phyloP scores from a whole-genome alignment of 2,797 vertebrate species.

The Notamacropus eugenii region DNA sequence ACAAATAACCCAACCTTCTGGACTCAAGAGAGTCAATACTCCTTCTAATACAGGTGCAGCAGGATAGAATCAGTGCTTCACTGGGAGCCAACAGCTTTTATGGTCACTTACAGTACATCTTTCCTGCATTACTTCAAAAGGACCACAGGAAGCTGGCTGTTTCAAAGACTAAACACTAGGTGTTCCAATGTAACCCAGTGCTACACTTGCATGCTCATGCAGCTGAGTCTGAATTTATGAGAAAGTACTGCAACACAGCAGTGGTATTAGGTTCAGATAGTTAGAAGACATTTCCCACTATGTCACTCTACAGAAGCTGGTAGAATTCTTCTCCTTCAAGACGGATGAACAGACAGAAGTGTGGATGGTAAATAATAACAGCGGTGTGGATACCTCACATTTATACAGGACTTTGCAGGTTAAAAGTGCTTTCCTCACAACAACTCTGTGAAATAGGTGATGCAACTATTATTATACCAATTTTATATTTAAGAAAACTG shows the following conservation, averaged over 20 bases:
- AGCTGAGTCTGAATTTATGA: background rate
- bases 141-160: background rate
- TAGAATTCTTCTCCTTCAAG: fast-evolving
- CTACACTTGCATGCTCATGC: background rate
- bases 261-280: no score
- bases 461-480: background rate
- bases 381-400: background rate
- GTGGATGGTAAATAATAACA: background rate
- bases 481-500: background rate
- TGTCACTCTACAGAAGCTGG: background rate
- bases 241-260: background rate
- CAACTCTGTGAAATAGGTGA: background rate
- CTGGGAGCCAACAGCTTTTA: background rate
- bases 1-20: background rate
- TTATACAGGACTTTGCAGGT: background rate
- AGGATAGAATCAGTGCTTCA: background rate
- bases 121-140: background rate
- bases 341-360: background rate
- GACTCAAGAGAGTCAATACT: background rate
- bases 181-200: background rate
- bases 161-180: background rate
- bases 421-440: background rate
- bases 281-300: background rate
- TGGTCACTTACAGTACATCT: background rate
- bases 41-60: background rate